phyloP scores from a whole-genome alignment of 2,888 invertebrate species.

The Yponomeuta evonymella region DNA sequence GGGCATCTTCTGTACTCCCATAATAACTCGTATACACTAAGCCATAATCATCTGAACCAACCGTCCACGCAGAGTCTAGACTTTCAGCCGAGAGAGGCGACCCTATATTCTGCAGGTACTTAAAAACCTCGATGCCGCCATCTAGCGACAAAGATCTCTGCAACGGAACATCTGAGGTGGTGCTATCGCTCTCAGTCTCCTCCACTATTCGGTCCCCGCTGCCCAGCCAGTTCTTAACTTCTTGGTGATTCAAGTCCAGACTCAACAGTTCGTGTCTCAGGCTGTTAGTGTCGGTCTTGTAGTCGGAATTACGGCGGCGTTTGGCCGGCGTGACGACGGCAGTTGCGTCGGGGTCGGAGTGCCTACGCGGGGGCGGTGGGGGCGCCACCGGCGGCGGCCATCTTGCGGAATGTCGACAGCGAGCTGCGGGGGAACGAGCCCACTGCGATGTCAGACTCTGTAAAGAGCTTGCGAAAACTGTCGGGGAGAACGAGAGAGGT shows the following conservation, averaged over 20 bases:
- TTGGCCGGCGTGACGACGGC: conserved; percentile 23
- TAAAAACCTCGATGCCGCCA: conserved; percentile 54
- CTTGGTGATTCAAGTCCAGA: conserved; percentile 47
- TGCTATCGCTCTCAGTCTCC: conserved; percentile 22
- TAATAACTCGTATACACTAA: conserved; percentile 44
- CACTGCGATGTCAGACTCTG: conserved; percentile 83
- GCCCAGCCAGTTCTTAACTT: conserved; percentile 58
- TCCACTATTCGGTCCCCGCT: conserved; percentile 39
- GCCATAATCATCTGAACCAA: conserved; percentile 40
- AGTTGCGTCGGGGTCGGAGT: conserved; percentile 39
- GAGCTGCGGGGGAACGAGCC: conserved; percentile 88
- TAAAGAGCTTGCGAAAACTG: conserved; percentile 94
- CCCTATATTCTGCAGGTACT: conserved; percentile 49
- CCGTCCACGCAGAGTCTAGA: conserved; percentile 49
- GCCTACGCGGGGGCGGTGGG: conserved; percentile 58
- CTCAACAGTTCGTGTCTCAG: conserved; percentile 56
- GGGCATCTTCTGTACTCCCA: conserved; percentile 48
- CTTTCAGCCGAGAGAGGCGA: conserved; percentile 42
- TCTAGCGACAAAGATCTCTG: conserved; percentile 60
- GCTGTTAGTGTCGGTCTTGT: conserved; percentile 34
- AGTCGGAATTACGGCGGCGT: conserved; percentile 27
- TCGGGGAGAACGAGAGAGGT: not conserved
- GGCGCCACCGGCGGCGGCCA: conserved; percentile 75
- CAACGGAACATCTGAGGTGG: conserved; percentile 33
- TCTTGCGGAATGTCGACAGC: conserved; percentile 85